These are phyloP conservation scores for Pangasius mekongensis DNA, from an alignment of 2,797 vertebrate species.

Conservation along the genomic window DNA sequence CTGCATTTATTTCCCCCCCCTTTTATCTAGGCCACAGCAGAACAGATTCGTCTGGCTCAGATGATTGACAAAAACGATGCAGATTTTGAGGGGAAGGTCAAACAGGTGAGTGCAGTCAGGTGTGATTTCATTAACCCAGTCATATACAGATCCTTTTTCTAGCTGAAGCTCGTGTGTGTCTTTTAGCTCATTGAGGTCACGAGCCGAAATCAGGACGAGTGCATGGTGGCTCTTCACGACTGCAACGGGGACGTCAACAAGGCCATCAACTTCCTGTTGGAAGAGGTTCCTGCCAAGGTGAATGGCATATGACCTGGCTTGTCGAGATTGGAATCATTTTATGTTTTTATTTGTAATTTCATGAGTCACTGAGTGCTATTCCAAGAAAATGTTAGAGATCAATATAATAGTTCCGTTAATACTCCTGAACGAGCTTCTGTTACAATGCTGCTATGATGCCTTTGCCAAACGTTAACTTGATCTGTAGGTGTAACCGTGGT, in stretches of 20 bases:
- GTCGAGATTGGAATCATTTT: neutral
- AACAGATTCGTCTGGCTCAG: constrained; percentile 97
- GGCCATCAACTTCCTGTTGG: constrained; percentile 95
- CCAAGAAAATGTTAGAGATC: constrained; percentile 19
- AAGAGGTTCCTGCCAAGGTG: constrained; percentile 92
- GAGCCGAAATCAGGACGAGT: constrained; percentile 94
- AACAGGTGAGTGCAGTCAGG: constrained; percentile 80
- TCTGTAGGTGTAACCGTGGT: neutral
- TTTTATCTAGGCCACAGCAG: constrained; percentile 88
- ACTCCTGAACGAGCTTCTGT: neutral
- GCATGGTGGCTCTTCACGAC: constrained; percentile 95
- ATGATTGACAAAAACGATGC: constrained; percentile 96
- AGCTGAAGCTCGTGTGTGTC: neutral
- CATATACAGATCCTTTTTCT: neutral
- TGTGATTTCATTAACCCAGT: neutral
- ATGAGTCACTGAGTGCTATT: neutral
- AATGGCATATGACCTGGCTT: constrained; percentile 9
- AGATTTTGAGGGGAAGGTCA: constrained; percentile 96
- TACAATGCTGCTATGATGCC: neutral
- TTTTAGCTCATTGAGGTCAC: constrained; percentile 94
- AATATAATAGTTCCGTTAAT: neutral
- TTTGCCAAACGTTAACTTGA: constrained; percentile 6
- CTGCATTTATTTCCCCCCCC: too few relatives aligned
- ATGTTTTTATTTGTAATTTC: neutral
- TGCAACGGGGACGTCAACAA: constrained; percentile 96